Conservation (phyloP, 2,888 invertebrate species). For the Bruchidius siliquastri region DNA sequence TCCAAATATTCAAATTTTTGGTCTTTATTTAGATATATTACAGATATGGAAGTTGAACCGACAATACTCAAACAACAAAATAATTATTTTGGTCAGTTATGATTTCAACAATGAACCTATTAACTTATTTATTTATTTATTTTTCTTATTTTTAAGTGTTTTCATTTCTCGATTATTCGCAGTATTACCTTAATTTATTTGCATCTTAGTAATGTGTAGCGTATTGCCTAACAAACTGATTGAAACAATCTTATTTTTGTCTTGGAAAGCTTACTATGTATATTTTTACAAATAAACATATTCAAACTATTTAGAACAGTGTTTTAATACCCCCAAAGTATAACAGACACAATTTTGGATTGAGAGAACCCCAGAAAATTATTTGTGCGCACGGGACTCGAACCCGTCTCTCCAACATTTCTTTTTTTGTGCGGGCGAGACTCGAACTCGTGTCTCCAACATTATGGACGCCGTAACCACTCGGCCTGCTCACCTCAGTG, state of each 20-base stretch:
- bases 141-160: background rate
- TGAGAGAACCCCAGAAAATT: too few relatives aligned
- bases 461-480: too few relatives aligned
- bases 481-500: too few relatives aligned
- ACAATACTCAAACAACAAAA: background rate
- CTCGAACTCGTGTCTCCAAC: too few relatives aligned
- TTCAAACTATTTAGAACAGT: background rate
- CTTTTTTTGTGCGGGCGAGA: too few relatives aligned
- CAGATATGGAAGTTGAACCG: background rate
- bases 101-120: background rate
- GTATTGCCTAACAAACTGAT: background rate
- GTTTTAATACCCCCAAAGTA: background rate
- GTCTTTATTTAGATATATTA: background rate
- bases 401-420: too few relatives aligned
- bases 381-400: too few relatives aligned
- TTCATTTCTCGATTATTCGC: background rate
- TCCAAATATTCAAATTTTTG: too few relatives aligned
- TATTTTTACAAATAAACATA: background rate
- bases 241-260: background rate
- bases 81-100: background rate
- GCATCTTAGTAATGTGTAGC: background rate
- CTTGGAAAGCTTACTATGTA: background rate
- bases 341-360: too few relatives aligned
- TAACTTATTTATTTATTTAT: background rate
- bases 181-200: background rate